Percentiles rank a stretch among this genome's conserved stretches.
These are phyloP conservation scores for Drosophila lacicola DNA, from an alignment of 2,888 invertebrate genomes.

Conservation along the genomic window DNA sequence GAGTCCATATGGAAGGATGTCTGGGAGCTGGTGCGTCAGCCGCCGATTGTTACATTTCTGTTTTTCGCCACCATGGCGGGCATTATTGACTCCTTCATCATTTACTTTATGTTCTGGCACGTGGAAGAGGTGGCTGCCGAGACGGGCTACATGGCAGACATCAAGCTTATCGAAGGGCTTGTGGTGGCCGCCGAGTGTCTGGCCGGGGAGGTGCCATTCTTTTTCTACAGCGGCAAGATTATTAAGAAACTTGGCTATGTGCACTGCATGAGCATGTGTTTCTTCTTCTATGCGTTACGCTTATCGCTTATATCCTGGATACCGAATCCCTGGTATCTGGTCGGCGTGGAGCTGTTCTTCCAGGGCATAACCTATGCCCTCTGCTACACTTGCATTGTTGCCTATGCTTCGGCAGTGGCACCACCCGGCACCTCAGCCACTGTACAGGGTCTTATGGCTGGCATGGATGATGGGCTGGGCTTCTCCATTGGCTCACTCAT, in stretches of 20 bases:
- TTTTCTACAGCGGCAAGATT: conserved; percentile 90
- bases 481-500: conserved; percentile 91
- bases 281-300: conserved; percentile 91
- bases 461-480: conserved; percentile 94
- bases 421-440: conserved; percentile 92
- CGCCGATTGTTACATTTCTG: conserved; percentile 89
- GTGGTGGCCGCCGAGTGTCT: conserved; percentile 92
- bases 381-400: conserved; percentile 93
- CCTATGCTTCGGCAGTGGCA: conserved; percentile 88
- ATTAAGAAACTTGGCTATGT: conserved; percentile 92
- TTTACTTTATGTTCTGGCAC: conserved; percentile 94
- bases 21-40: conserved; percentile 87
- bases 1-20: conserved; percentile 90
- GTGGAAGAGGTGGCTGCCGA: conserved; percentile 90
- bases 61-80: conserved; percentile 91
- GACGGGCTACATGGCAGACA: conserved; percentile 88
- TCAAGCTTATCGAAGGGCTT: conserved; percentile 92
- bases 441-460: conserved; percentile 93
- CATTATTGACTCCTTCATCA: conserved; percentile 91
- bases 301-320: conserved; percentile 91
- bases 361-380: conserved; percentile 95
- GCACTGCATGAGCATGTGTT: conserved; percentile 91
- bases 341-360: conserved; percentile 92
- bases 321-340: conserved; percentile 92
- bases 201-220: conserved; percentile 92